phyloP scores from a whole-genome alignment of 37 sponge, comb jelly and placozoan genomes.

The Geodia barretti region DNA sequence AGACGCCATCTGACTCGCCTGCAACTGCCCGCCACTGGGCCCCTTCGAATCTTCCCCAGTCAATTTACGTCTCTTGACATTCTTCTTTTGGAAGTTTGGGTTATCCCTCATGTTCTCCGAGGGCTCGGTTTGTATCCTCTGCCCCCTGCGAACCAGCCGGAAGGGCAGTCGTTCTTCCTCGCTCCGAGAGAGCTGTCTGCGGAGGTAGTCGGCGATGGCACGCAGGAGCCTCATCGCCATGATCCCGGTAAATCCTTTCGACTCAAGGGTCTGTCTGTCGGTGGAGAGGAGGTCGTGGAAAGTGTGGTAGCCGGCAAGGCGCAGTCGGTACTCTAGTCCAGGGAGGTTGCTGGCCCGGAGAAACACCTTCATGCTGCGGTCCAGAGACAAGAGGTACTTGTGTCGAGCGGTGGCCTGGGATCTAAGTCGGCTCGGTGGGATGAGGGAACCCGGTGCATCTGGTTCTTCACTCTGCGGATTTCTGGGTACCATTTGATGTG shows the following conservation, averaged over 20 bases:
- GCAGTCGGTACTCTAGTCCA: constrained; percentile 58
- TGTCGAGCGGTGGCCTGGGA: not conserved
- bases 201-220: constrained; percentile 37
- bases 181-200: constrained; percentile 7
- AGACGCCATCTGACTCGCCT: not conserved
- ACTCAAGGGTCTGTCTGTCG: constrained; percentile 15
- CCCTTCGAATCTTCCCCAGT: not conserved
- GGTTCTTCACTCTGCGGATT: not conserved
- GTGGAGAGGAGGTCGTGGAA: constrained; percentile 28
- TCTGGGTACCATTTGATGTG: not conserved
- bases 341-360: constrained; percentile 41
- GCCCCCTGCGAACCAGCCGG: constrained; percentile 32
- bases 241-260: constrained; percentile 34
- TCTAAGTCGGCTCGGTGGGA: not conserved
- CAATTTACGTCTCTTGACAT: constrained; percentile 14
- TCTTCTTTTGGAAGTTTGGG: constrained; percentile 32
- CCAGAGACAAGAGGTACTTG: constrained; percentile 5
- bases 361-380: constrained; percentile 41
- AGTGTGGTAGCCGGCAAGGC: constrained; percentile 37
- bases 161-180: constrained; percentile 24
- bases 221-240: constrained; percentile 41
- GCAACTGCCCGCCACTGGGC: not conserved
- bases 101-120: constrained; percentile 25
- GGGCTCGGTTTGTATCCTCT: constrained; percentile 23
- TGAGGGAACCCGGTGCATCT: not conserved